Percentiles rank a stretch among this genome's conserved stretches.
Conservation (phyloP, 1,140 invertebrate species). For the Scaptodrosophila lebanonensis region DNA sequence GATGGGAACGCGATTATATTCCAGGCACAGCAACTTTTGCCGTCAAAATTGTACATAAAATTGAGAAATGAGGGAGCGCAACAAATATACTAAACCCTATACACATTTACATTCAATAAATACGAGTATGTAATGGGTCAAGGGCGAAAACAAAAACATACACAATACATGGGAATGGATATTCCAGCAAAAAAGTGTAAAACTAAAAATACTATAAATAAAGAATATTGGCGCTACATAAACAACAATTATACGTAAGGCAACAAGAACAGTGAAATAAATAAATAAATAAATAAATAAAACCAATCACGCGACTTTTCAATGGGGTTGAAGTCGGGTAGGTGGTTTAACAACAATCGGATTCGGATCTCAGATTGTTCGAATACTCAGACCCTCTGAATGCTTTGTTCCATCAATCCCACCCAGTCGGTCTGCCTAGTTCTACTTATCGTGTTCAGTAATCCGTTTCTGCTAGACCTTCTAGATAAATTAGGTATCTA, state of each 20-base stretch:
- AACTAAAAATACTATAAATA: slow-evolving; percentile 28
- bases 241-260: slow-evolving; percentile 48
- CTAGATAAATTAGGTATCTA: too few species aligned
- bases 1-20: slow-evolving; percentile 5
- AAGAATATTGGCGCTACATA: slow-evolving; percentile 15
- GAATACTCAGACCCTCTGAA: too few species aligned
- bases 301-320: slow-evolving; percentile 5
- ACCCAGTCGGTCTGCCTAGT: too few species aligned
- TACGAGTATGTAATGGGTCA: too few species aligned
- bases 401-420: too few species aligned
- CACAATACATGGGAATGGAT: too few species aligned
- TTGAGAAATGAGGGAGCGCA: slow-evolving; percentile 25
- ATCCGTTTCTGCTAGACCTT: too few species aligned
- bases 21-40: slow-evolving; percentile 27
- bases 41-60: slow-evolving; percentile 54
- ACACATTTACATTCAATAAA: too few species aligned
- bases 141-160: too few species aligned
- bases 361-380: too few species aligned
- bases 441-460: too few species aligned
- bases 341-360: too few species aligned
- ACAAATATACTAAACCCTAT: slow-evolving; percentile 24
- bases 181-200: slow-evolving; percentile 26
- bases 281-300: slow-evolving; percentile 57
- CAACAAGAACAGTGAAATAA: slow-evolving; percentile 48
- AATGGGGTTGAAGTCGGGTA: not conserved